Conservation (phyloP, 2,797 vertebrate species). For the Liparis tanakae region DNA sequence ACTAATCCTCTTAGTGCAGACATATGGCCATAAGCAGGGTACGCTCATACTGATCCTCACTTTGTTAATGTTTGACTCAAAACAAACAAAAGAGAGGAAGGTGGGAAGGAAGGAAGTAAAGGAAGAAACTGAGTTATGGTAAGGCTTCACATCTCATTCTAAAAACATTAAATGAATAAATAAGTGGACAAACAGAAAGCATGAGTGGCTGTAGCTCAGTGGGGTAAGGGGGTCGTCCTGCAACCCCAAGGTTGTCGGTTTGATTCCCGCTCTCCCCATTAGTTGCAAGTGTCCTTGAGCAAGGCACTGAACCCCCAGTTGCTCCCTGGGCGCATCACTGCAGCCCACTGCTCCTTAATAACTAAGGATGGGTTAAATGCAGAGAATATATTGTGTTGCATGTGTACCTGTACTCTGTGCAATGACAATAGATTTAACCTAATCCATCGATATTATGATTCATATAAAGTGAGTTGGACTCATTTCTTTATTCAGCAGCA, state of each 20-base stretch:
- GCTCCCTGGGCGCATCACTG: too few species aligned
- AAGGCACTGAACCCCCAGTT: too few species aligned
- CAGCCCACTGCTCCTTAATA: too few species aligned
- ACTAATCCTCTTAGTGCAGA: slow-evolving; percentile 78
- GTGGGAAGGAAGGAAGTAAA: background rate
- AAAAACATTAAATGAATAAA: background rate
- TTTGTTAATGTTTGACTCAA: slow-evolving; percentile 59
- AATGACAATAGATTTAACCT: too few species aligned
- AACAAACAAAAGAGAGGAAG: slow-evolving; percentile 42
- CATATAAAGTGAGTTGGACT: background rate
- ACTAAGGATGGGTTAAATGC: too few species aligned
- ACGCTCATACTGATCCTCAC: slow-evolving; percentile 57
- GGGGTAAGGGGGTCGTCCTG: too few species aligned
- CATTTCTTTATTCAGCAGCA: background rate
- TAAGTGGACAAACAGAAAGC: background rate
- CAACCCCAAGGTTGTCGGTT: too few species aligned
- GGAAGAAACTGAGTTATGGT: background rate
- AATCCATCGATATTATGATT: background rate
- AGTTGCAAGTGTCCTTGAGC: too few species aligned
- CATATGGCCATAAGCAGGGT: slow-evolving; percentile 75
- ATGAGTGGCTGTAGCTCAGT: too few species aligned
- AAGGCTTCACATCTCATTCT: background rate
- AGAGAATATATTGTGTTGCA: too few species aligned
- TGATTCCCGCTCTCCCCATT: too few species aligned
- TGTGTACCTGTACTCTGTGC: too few species aligned